Base-by-base conservation (phyloP, 2,113 vertebrate genomes). In the Burhinus bistriatus region DNA sequence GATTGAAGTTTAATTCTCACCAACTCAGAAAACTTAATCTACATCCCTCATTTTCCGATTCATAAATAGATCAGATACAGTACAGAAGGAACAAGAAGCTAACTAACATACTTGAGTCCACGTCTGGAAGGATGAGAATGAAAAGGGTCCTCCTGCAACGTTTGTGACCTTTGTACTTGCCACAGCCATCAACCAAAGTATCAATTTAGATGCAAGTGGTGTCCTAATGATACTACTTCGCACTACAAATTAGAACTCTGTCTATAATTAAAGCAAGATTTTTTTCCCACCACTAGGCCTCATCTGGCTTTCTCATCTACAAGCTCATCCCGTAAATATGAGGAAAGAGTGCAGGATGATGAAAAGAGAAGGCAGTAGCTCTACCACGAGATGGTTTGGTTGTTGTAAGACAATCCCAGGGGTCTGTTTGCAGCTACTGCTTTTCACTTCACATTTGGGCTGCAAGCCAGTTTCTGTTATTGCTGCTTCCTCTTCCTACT, bases 341-440 rank as follows among this genome's bases (percentile, higher is more conserved):
- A 30, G n/a, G 15, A 66, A 72, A 68, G 29, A 62, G 32, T 12
- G 2, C 32, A 87, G 52, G 22, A 79, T 22, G 38, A 89, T 40
- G 59, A 78, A 90, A 90, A 66, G 38, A 87, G 15, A 58, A 45
- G 68, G 32, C 51, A 75, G 9, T 26, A 68, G 55, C 17, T 87
- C 25, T 11, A 20, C 14, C 49, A 61, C 2, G 3, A 78, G 59
- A 52, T 0, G 0, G 8, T 58, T n/a, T 49, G 7, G 8, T 12
- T 49, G 21, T 36, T 36, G 3, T 15, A 83, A 82, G 10, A 64
- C 12, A 79, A 34, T 22, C 3, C 6, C 9, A 38, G 34, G 12
- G 11, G 9, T 68, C 58, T 78, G 51, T 44, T 85, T 30, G 10
- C 23, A 87, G 20, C 15, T 26, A 19, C 4, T 49, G 12, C 10